Evolutionary conservation across 2,113 vertebrate species (phyloP), one percentile per base, ranked within the genome.

Genomic region (Charadrius vociferus): DNA sequence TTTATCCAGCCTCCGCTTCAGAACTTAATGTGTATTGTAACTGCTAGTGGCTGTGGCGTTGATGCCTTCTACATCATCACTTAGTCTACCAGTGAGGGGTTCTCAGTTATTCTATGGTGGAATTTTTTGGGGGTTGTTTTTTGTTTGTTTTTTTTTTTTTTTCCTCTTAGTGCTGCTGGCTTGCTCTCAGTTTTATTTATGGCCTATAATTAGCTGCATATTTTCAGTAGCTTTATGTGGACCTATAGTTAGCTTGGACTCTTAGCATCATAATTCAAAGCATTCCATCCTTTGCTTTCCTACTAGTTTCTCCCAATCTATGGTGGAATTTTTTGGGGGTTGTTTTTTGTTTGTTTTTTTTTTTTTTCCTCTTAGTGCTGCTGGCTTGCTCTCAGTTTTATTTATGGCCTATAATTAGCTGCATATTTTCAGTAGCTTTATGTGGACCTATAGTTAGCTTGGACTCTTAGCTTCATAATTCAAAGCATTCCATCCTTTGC

Each of bases 251-350:
- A 87, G 32, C 19, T 16, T 94, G 55, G 65, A 78, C 22, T 77
- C 45, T 68, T 75, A n/a, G n/a, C n/a, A n/a, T n/a, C n/a, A n/a
- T n/a, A n/a, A n/a, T n/a, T n/a, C n/a, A n/a, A n/a, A n/a, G n/a
- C n/a, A n/a, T n/a, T n/a, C n/a, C n/a, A n/a, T n/a, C n/a, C n/a
- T n/a, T n/a, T n/a, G n/a, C n/a, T n/a, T n/a, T n/a, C n/a, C n/a
- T n/a, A n/a, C n/a, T n/a, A n/a, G n/a, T n/a, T n/a, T n/a, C n/a
- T n/a, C n/a, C n/a, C n/a, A n/a, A n/a, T 71, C 27, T 72, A 0
- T 36, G 8, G 14, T 39, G 19, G 16, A 12, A 5, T 47, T 81
- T 19, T 19, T 0, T 0, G 18, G 18, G 14, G 5, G 4, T 14
- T 80, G 10, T 34, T 49, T 49, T 49, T 26, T 23, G 14, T 52